phyloP scores from a whole-genome alignment of 1,140 invertebrate genomes.

The Rhyzopertha dominica region DNA sequence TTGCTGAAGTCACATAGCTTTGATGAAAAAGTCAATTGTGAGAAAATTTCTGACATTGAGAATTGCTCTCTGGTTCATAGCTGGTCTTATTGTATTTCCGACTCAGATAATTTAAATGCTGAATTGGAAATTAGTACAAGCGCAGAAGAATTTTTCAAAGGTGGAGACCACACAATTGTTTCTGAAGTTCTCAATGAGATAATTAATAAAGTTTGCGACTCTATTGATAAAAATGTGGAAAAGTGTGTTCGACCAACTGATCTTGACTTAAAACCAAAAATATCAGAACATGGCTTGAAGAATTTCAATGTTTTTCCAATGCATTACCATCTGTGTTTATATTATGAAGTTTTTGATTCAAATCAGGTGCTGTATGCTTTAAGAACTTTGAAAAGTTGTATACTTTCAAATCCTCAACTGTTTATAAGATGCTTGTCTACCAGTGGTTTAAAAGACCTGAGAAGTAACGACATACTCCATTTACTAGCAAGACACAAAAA shows the following conservation, averaged over 20 bases:
- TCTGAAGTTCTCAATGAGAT: constrained; percentile 36
- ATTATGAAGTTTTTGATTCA: constrained; percentile 76
- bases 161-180: constrained; percentile 27
- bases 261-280: constrained; percentile 33
- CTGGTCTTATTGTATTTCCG: constrained; percentile 41
- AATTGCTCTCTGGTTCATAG: constrained; percentile 38
- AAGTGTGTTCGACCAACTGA: constrained; percentile 23
- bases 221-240: constrained; percentile 19
- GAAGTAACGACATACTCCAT: constrained; percentile 55
- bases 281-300: constrained; percentile 40
- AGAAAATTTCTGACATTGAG: constrained; percentile 29
- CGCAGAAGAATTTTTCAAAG: constrained; percentile 43
- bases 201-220: constrained; percentile 35
- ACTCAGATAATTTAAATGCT: constrained; percentile 27
- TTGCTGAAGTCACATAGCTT: constrained; percentile 43
- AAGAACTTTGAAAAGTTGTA: constrained; percentile 66
- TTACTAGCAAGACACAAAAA: constrained; percentile 73
- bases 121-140: constrained; percentile 39
- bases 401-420: constrained; percentile 66
- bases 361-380: constrained; percentile 73
- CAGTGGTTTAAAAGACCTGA: constrained; percentile 40
- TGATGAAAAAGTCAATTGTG: constrained; percentile 36
- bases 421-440: constrained; percentile 53
- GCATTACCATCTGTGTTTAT: constrained; percentile 79
- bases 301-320: constrained; percentile 62